These are phyloP conservation scores for Rhagoletis zephyria DNA, from an alignment of 1,140 invertebrate species.

Conservation along the genomic window DNA sequence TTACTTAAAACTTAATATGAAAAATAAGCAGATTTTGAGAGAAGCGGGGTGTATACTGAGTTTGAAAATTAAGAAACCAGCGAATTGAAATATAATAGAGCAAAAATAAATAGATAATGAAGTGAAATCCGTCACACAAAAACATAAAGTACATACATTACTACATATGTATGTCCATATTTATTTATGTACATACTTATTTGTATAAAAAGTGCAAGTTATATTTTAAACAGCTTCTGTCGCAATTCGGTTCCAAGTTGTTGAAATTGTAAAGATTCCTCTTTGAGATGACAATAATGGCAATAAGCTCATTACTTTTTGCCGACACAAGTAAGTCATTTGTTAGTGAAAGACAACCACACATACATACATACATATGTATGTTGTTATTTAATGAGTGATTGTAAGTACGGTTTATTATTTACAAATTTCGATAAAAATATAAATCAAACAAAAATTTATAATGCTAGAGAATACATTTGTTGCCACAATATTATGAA, in stretches of 20 bases:
- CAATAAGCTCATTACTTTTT: constrained; percentile 3
- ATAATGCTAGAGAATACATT: not conserved
- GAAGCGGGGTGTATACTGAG: no score
- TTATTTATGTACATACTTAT: not conserved
- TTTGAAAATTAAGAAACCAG: not conserved
- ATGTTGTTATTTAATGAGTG: not conserved
- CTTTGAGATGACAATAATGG: not conserved
- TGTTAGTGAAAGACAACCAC: not conserved
- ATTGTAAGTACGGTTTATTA: not conserved
- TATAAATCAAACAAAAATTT: not conserved
- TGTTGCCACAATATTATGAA: constrained; percentile 10
- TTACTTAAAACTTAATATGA: no score
- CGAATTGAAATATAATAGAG: not conserved
- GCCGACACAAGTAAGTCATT: not conserved
- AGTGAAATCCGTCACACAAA: no score
- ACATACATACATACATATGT: no score
- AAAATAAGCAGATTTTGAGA: no score
- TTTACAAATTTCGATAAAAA: not conserved
- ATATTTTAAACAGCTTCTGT: not conserved
- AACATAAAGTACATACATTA: no score
- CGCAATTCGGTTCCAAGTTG: not conserved
- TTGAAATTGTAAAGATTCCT: not conserved
- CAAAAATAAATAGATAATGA: not conserved
- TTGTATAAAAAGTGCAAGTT: not conserved
- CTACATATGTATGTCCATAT: not conserved